phyloP scores from a whole-genome alignment of 2,888 invertebrate species.

The Agrochola litura region DNA sequence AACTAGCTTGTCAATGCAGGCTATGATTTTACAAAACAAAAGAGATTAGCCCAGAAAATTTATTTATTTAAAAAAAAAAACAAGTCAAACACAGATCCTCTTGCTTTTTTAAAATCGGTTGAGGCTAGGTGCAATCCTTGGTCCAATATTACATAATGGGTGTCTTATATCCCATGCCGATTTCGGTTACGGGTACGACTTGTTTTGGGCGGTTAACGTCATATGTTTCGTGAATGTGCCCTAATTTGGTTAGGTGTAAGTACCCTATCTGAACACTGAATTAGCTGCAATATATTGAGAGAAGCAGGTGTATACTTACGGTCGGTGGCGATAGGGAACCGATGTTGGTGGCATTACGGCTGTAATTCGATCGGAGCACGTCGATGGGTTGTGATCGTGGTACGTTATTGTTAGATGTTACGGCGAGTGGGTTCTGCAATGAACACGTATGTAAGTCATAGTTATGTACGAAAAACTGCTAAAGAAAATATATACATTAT shows the following conservation, averaged over 20 bases:
- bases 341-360: constrained; percentile 94
- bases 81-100: not conserved
- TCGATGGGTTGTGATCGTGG: constrained; percentile 97
- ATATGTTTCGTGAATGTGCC: not conserved
- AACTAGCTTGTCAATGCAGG: not conserved
- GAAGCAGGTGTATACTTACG: constrained; percentile 85
- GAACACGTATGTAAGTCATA: constrained; percentile 55
- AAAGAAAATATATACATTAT: constrained; percentile 22
- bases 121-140: not conserved
- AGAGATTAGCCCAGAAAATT: not conserved
- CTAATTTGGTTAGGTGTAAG: not conserved
- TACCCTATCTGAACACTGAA: not conserved
- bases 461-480: constrained; percentile 17
- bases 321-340: constrained; percentile 98
- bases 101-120: not conserved
- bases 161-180: not conserved
- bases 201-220: not conserved
- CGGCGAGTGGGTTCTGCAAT: constrained; percentile 82
- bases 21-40: not conserved
- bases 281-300: not conserved
- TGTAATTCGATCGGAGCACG: constrained; percentile 93
- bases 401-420: constrained; percentile 85
- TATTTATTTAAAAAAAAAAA: too few relatives aligned
- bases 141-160: not conserved
- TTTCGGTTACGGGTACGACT: not conserved